Conservation (phyloP, 2,888 invertebrate species). For the Latrodectus hesperus region DNA sequence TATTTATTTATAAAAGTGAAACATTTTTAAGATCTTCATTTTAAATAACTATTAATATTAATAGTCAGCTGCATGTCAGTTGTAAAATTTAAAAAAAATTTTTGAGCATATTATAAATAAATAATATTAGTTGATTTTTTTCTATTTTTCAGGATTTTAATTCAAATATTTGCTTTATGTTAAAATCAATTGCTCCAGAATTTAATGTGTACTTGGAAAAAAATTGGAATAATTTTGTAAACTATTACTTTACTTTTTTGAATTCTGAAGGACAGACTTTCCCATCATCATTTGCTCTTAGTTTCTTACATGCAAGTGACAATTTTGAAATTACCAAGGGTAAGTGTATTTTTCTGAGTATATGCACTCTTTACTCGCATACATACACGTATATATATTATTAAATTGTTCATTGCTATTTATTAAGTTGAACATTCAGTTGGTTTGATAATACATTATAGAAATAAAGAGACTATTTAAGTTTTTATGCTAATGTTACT, state of each 20-base stretch:
- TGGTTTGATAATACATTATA: background rate
- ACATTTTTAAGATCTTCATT: too few species aligned
- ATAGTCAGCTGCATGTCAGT: background rate
- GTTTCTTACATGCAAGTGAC: slow-evolving; percentile 14
- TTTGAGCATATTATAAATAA: too few species aligned
- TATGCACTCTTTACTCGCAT: too few species aligned
- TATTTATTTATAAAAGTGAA: background rate
- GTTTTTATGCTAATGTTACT: too few species aligned
- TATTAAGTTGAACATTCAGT: background rate
- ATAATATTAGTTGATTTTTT: background rate
- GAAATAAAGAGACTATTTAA: background rate
- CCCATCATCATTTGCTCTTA: slow-evolving; percentile 84
- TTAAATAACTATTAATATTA: too few species aligned
- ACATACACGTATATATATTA: too few species aligned
- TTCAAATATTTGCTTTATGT: slow-evolving; percentile 97
- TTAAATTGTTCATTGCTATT: background rate
- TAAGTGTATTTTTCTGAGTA: slow-evolving; percentile 21
- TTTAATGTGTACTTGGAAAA: slow-evolving; percentile 20
- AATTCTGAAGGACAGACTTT: slow-evolving; percentile 85
- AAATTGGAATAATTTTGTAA: slow-evolving; percentile 79
- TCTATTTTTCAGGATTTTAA: slow-evolving; percentile 86
- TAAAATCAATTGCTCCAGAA: slow-evolving; percentile 81
- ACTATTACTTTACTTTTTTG: slow-evolving; percentile 85
- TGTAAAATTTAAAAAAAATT: too few species aligned
- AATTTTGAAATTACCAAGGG: slow-evolving; percentile 5